Conservation (phyloP, 2,113 vertebrate genomes). For the Tachysurus vachellii region DNA sequence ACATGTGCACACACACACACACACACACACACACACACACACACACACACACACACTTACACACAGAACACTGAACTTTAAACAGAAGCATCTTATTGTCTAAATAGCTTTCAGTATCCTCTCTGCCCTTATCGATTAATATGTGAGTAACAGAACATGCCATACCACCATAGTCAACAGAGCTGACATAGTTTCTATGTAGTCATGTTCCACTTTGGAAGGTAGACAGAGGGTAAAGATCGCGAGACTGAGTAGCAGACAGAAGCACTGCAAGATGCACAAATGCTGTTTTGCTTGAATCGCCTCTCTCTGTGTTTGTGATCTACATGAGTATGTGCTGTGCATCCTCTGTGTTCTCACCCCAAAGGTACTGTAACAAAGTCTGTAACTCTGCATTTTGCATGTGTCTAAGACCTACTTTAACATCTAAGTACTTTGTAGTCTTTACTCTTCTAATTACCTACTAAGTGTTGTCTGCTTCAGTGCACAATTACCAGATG, state of each 20-base stretch:
- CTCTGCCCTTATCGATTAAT: background rate
- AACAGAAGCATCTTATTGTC: background rate
- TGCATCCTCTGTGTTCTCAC: background rate
- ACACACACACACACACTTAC: background rate
- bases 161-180: background rate
- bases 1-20: background rate
- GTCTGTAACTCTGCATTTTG: background rate
- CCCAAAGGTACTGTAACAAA: constrained; percentile 16
- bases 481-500: constrained; percentile 15
- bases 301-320: background rate
- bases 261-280: background rate
- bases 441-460: constrained; percentile 11
- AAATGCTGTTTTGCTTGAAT: background rate
- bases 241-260: background rate
- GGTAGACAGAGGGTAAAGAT: background rate
- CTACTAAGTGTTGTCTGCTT: constrained; percentile 19
- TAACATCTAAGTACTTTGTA: background rate
- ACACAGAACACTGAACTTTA: background rate
- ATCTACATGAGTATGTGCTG: constrained; percentile 1
- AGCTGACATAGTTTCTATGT: background rate
- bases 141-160: constrained; percentile 24
- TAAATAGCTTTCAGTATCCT: background rate
- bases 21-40: background rate
- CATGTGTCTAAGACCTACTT: background rate
- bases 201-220: background rate